Evolutionary conservation across 1,140 invertebrate species (phyloP).

Genomic region (Whitmania pigra): DNA sequence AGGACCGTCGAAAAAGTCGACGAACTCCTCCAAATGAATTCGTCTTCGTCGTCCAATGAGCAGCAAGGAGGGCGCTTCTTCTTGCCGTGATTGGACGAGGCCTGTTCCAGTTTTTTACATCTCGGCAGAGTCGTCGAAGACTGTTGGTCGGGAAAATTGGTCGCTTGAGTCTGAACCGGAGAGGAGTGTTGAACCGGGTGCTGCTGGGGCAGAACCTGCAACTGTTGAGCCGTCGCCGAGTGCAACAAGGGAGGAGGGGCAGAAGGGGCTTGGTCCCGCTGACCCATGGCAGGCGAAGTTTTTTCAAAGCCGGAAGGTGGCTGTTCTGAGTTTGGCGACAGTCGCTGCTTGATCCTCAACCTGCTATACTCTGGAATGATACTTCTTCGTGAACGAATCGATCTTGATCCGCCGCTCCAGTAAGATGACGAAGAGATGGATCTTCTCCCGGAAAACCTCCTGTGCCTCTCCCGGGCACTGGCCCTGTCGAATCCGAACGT

Average conservation of each 20-base stretch:
- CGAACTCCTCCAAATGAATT: constrained; percentile 7
- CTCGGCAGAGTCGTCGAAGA: background rate
- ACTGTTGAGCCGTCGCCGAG: background rate
- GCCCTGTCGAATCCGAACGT: constrained; percentile 6
- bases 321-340: background rate
- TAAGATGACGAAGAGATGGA: constrained; percentile 9
- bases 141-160: background rate
- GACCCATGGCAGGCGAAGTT: background rate
- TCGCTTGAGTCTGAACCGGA: background rate
- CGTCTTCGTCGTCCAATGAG: constrained; percentile 4
- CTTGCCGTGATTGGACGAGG: background rate
- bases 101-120: background rate
- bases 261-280: background rate
- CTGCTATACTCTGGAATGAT: constrained; percentile 6
- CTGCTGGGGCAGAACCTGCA: background rate
- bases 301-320: background rate
- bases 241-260: background rate
- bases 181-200: background rate
- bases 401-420: constrained; percentile 2
- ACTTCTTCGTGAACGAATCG: background rate
- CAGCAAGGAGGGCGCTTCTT: background rate
- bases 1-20: constrained; percentile 1
- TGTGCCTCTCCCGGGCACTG: constrained; percentile 1
- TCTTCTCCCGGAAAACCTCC: background rate
- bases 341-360: background rate